phyloP scores from a whole-genome alignment of 2,888 invertebrate species.

The Ptychoptera albimana region DNA sequence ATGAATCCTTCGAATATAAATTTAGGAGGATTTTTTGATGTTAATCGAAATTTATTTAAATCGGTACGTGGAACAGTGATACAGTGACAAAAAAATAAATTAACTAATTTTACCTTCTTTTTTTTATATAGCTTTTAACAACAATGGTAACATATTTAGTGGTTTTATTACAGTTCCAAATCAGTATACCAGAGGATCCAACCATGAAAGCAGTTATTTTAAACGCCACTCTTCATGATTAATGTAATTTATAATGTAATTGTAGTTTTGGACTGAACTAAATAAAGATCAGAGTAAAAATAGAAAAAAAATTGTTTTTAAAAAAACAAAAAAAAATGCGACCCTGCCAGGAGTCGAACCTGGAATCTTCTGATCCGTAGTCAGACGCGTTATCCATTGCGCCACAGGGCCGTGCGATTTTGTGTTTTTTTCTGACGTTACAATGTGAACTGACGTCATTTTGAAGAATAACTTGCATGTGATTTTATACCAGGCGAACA shows the following conservation, averaged over 20 bases:
- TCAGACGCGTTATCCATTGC: conserved; percentile 6
- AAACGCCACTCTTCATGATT: no score
- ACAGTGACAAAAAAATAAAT: no score
- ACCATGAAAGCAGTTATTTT: not conserved
- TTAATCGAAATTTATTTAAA: conserved; percentile 55
- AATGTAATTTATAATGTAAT: no score
- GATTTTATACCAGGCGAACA: no score
- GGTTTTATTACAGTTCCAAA: conserved; percentile 57
- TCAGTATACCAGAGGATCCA: conserved; percentile 49
- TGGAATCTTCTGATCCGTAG: conserved; percentile 6
- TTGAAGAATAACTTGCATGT: no score
- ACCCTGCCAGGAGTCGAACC: conserved; percentile 5
- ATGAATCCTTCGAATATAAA: conserved; percentile 62
- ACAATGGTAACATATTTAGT: conserved; percentile 65
- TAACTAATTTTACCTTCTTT: conserved; percentile 5
- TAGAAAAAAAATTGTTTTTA: no score
- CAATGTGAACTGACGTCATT: no score
- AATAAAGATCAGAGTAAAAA: no score
- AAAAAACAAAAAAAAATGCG: not conserved
- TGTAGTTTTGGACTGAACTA: no score
- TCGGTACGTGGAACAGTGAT: conserved; percentile 38
- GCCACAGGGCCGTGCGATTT: not conserved
- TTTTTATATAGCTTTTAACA: conserved; percentile 38
- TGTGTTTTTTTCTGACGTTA: no score
- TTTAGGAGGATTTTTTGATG: conserved; percentile 55